Conservation (phyloP, 2,797 vertebrate species). For the Agapornis canus region DNA sequence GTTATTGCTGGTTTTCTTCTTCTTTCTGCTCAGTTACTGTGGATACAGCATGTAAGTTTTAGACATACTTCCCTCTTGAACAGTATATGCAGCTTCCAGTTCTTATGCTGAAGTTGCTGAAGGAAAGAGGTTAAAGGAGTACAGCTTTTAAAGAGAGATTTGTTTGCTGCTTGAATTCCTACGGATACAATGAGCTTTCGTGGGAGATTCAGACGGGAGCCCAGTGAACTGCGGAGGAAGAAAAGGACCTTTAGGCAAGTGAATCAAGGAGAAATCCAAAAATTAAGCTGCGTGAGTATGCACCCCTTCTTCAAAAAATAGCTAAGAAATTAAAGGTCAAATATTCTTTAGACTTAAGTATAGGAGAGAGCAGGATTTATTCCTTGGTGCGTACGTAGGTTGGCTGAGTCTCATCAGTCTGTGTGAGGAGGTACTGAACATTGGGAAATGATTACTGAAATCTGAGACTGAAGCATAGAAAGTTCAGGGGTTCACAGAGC, state of each 20-base stretch:
- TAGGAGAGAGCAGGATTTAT: background rate
- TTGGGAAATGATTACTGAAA: background rate
- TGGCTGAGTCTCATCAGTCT: background rate
- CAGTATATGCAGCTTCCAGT: conserved; percentile 37
- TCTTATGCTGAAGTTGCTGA: conserved; percentile 40
- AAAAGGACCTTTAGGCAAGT: conserved; percentile 79
- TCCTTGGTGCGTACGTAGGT: accelerated
- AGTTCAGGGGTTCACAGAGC: background rate
- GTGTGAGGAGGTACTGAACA: background rate
- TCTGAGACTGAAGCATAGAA: background rate
- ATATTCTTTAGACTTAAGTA: background rate
- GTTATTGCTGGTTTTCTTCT: conserved; percentile 71
- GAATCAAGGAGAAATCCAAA: conserved; percentile 81
- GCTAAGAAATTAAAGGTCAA: background rate
- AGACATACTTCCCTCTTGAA: conserved; percentile 72
- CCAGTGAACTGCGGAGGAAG: conserved; percentile 88
- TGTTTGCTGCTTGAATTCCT: conserved; percentile 24
- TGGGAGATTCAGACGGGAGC: conserved; percentile 82
- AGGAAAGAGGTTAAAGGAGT: conserved; percentile 15
- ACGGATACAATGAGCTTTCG: conserved; percentile 89
- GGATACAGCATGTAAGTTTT: conserved; percentile 42
- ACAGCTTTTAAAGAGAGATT: background rate
- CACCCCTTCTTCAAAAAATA: background rate
- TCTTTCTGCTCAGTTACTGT: conserved; percentile 72
- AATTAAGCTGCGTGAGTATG: conserved; percentile 91